Evolutionary conservation across 2,113 vertebrate genomes (phyloP).

Genomic region (Columbina picui): DNA sequence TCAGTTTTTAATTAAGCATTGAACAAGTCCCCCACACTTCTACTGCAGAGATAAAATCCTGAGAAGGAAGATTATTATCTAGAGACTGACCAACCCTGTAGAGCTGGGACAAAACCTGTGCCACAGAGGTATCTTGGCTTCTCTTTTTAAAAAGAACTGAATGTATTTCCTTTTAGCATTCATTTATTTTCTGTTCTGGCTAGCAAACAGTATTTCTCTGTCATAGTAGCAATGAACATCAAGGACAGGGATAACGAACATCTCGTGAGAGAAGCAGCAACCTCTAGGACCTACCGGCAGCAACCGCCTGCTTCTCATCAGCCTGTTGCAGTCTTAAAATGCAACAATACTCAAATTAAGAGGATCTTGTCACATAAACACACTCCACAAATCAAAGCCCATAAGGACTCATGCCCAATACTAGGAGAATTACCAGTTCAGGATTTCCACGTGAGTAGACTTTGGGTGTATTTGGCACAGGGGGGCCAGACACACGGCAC

Average conservation of each 20-base stretch:
- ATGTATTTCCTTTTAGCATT: background rate
- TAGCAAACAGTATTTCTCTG: background rate
- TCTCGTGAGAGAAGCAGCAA: background rate
- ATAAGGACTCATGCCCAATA: fast-evolving
- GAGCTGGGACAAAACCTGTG: background rate
- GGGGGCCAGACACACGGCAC: background rate
- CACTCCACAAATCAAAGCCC: background rate
- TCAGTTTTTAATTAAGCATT: background rate
- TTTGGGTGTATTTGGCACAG: fast-evolving
- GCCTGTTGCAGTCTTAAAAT: background rate
- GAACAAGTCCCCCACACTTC: background rate
- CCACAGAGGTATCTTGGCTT: background rate
- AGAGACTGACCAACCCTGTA: background rate
- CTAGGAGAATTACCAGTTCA: fast-evolving
- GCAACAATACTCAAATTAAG: background rate
- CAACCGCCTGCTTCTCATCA: background rate
- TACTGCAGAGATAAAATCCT: background rate
- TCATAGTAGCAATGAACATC: background rate
- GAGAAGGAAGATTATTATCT: background rate
- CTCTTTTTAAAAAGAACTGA: background rate
- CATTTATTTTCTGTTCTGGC: background rate
- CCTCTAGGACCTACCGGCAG: background rate
- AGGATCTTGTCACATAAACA: background rate
- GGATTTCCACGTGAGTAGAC: fast-evolving
- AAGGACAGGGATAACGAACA: background rate